Conservation (phyloP, 2,113 vertebrate genomes). For the Galemys pyrenaicus region DNA sequence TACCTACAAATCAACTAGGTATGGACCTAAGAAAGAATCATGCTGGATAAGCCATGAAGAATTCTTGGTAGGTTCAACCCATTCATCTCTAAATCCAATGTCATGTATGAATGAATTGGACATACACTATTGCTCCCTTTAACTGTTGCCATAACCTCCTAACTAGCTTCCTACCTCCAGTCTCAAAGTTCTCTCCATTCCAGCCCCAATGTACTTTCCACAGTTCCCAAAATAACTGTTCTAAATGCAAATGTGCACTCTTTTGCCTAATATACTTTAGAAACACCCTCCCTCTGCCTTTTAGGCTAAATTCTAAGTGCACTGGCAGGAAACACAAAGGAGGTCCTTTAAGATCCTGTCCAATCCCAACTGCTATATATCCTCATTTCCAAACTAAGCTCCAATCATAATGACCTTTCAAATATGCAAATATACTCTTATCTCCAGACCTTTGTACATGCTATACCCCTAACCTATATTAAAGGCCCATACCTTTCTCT, state of each 20-base stretch:
- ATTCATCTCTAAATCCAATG: background rate
- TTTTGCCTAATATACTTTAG: conserved; percentile 47
- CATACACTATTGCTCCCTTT: background rate
- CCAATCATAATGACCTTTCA: background rate
- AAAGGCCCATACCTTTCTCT: background rate
- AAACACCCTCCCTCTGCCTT: background rate
- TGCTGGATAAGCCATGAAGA: background rate
- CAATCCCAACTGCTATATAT: background rate
- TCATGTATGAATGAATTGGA: background rate
- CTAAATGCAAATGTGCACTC: conserved; percentile 56
- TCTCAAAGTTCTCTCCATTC: conserved; percentile 9
- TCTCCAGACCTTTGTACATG: background rate
- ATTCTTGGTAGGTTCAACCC: background rate
- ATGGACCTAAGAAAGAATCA: background rate
- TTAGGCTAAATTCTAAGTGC: conserved; percentile 30
- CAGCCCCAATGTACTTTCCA: conserved; percentile 2
- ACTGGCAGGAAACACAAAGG: background rate
- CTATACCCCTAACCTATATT: background rate
- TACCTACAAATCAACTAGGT: background rate
- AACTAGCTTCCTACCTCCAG: conserved; percentile 13
- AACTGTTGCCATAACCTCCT: background rate
- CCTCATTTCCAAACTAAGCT: background rate
- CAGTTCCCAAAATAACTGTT: conserved; percentile 59
- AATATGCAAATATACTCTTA: background rate
- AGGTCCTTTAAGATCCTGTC: conserved; percentile 37